These are phyloP conservation scores for Philhelius pedissequus DNA, from an alignment of 2,888 invertebrate genomes.

Conservation along the genomic window DNA sequence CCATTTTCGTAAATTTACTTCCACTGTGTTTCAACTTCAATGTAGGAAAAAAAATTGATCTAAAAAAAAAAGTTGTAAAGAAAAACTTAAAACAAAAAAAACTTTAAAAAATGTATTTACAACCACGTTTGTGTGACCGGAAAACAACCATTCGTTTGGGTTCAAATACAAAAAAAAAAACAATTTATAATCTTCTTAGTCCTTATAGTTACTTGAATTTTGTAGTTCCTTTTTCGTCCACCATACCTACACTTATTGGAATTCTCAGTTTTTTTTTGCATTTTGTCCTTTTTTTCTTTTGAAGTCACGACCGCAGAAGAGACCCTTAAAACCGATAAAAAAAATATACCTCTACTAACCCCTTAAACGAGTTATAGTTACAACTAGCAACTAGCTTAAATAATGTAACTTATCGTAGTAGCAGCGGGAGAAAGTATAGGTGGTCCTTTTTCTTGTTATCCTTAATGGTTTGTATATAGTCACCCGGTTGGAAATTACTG, in stretches of 20 bases:
- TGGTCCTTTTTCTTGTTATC: constrained; percentile 21
- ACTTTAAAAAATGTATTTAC: background rate
- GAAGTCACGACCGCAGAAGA: constrained; percentile 35
- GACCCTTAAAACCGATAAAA: constrained; percentile 30
- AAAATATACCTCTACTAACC: background rate
- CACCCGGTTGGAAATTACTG: constrained; percentile 24
- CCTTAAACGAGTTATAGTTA: constrained; percentile 38
- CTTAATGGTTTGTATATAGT: constrained; percentile 21
- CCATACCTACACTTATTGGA: constrained; percentile 1
- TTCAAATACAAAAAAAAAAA: constrained; percentile 4
- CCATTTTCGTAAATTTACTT: constrained; percentile 46
- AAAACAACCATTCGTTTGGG: constrained; percentile 11
- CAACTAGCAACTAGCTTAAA: constrained; percentile 11
- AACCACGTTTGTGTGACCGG: constrained; percentile 17
- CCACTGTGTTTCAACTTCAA: constrained; percentile 21
- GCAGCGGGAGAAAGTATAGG: background rate
- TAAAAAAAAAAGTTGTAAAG: background rate
- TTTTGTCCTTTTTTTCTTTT: background rate
- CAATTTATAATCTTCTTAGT: constrained; percentile 14
- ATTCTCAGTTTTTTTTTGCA: constrained; percentile 1
- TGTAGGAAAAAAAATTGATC: constrained; percentile 9
- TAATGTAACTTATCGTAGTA: constrained; percentile 31
- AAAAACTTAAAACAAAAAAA: background rate
- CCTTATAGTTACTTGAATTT: constrained; percentile 31
- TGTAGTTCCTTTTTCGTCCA: constrained; percentile 10